phyloP scores from a whole-genome alignment of 2,888 invertebrate genomes.

The Ophion ventricosus region DNA sequence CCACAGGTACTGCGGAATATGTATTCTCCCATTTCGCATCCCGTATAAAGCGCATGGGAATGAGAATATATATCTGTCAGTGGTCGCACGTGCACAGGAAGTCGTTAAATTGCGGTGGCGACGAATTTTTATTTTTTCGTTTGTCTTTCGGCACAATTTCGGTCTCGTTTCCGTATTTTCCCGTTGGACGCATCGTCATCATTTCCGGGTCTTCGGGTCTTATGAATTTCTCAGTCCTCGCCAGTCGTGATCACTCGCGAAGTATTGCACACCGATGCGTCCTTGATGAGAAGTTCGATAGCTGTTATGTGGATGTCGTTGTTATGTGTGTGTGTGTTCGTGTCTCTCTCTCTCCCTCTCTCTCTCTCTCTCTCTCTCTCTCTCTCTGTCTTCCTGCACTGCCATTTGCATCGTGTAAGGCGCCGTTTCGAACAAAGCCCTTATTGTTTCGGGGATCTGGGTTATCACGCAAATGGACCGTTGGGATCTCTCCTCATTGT shows the following conservation, averaged over 20 bases:
- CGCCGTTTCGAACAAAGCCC: conserved; percentile 71
- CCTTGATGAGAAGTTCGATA: conserved; percentile 64
- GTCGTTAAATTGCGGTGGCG: conserved; percentile 26
- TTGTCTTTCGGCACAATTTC: conserved; percentile 1
- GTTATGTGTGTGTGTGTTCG: not conserved
- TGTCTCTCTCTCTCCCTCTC: not conserved
- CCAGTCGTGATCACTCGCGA: conserved; percentile 29
- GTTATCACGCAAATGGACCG: conserved; percentile 75
- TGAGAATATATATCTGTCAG: not conserved
- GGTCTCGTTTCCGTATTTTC: conserved; percentile 45
- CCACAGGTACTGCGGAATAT: conserved; percentile 2
- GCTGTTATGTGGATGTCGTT: conserved; percentile 38
- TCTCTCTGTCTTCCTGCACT: conserved; percentile 1
- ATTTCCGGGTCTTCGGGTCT: conserved; percentile 37
- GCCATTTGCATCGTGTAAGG: conserved; percentile 47
- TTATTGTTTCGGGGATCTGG: conserved; percentile 75
- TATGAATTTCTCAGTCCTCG: conserved; percentile 12
- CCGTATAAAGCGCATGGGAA: not conserved
- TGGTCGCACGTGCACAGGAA: conserved; percentile 28
- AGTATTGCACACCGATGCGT: conserved; percentile 41
- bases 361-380: not conserved
- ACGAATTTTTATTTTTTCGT: conserved; percentile 6
- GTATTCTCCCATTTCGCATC: not conserved
- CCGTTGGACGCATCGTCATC: conserved; percentile 43
- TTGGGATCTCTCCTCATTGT: conserved; percentile 61